Conservation (phyloP, 2,113 vertebrate genomes). For the Enhydra lutris region DNA sequence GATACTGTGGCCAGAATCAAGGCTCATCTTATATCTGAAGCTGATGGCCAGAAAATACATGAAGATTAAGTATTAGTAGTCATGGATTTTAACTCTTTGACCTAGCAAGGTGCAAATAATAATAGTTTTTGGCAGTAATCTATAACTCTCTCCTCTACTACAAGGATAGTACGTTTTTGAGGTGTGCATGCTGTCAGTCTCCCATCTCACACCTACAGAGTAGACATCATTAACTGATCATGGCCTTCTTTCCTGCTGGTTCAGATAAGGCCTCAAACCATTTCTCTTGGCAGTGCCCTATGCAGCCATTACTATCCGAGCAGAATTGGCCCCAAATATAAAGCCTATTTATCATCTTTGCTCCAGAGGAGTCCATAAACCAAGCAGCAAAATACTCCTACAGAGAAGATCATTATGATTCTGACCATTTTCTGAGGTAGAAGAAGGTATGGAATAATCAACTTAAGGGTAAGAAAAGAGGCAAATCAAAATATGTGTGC, state of each 20-base stretch:
- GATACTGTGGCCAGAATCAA: not conserved
- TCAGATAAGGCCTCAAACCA: conserved; percentile 37
- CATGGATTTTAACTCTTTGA: not conserved
- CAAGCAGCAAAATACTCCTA: conserved; percentile 27
- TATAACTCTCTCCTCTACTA: not conserved
- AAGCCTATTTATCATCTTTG: conserved; percentile 64
- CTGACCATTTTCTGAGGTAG: conserved; percentile 47
- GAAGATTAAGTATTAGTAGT: not conserved
- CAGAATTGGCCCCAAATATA: conserved; percentile 60
- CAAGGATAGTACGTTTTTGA: conserved; percentile 17
- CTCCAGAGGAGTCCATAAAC: conserved; percentile 37
- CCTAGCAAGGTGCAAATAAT: not conserved
- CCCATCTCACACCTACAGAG: not conserved
- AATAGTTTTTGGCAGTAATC: not conserved
- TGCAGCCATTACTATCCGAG: conserved; percentile 31
- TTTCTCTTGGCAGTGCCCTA: conserved; percentile 64
- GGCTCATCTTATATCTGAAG: not conserved
- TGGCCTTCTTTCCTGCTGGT: not conserved
- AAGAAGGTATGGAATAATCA: conserved; percentile 36
- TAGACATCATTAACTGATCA: not conserved
- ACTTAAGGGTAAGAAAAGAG: not conserved
- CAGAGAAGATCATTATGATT: conserved; percentile 47
- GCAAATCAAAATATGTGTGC: conserved; percentile 47
- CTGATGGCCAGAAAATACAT: not conserved
- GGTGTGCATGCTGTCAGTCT: not conserved